Percentiles rank a stretch among this genome's conserved stretches.
Conservation (phyloP, 53 echinoderm and acorn worm species). For the Mesocentrotus franciscanus region DNA sequence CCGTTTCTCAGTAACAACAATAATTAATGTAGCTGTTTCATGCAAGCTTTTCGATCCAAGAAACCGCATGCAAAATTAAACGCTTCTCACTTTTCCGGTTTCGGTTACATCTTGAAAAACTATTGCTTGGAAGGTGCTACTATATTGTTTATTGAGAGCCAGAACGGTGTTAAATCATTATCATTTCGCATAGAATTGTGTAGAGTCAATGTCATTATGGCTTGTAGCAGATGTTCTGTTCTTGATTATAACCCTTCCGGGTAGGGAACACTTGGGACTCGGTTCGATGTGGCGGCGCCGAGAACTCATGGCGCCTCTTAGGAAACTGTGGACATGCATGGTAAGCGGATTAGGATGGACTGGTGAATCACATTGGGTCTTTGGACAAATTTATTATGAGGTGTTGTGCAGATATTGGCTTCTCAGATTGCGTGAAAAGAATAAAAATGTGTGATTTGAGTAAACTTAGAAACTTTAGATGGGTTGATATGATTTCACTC, state of each 20-base stretch:
- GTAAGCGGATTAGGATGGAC: neutral
- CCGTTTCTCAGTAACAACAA: neutral
- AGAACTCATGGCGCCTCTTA: neutral
- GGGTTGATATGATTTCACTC: neutral
- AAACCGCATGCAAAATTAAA: neutral
- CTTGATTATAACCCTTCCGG: neutral
- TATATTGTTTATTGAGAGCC: neutral
- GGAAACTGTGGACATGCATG: neutral
- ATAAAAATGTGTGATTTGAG: neutral
- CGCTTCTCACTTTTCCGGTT: neutral
- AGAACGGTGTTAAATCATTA: too few relatives aligned
- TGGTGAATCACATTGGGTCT: neutral
- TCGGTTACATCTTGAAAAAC: neutral
- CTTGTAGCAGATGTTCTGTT: too few relatives aligned
- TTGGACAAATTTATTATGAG: neutral
- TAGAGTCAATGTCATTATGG: too few relatives aligned
- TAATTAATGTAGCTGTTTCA: neutral
- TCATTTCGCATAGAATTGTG: too few relatives aligned
- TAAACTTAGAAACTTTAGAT: neutral
- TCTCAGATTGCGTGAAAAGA: neutral
- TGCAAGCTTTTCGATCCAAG: neutral
- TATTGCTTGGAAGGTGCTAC: neutral
- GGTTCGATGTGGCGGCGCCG: neutral
- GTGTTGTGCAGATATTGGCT: neutral
- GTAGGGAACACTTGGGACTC: neutral